These are phyloP conservation scores for Troilus luridus DNA, from an alignment of 2,888 invertebrate species.

Conservation along the genomic window DNA sequence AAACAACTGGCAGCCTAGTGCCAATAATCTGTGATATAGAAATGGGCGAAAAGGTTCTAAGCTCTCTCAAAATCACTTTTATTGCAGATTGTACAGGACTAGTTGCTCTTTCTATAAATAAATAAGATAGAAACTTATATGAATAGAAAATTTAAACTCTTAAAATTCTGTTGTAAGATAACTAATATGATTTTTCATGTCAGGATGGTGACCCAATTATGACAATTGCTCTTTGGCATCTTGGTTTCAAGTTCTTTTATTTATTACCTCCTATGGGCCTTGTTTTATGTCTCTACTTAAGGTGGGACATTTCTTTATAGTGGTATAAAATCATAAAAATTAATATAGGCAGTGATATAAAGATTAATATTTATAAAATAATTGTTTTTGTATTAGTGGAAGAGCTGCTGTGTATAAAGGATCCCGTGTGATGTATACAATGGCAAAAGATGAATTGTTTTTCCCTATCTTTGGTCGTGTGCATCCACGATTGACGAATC, in stretches of 20 bases:
- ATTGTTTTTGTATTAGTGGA: not conserved
- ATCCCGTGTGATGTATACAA: not conserved
- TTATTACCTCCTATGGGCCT: not conserved
- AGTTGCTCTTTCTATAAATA: no score
- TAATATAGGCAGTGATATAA: no score
- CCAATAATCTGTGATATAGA: no score
- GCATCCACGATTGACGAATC: not conserved
- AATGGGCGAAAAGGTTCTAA: no score
- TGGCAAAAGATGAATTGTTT: slow-evolving; percentile 11
- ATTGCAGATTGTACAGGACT: no score
- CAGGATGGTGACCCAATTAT: not conserved
- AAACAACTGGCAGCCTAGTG: no score
- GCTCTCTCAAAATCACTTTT: no score
- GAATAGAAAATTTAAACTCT: not conserved
- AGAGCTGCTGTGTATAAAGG: not conserved
- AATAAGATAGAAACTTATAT: no score
- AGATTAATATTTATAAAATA: not conserved
- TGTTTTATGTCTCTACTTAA: not conserved
- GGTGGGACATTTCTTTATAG: not conserved
- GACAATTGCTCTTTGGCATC: not conserved
- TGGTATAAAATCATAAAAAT: not conserved
- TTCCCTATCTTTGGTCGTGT: not conserved
- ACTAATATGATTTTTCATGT: not conserved
- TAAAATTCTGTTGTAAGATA: not conserved
- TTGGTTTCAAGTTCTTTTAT: not conserved